phyloP scores from a whole-genome alignment of 2,797 vertebrate species.

The Rhinoraja longicauda region DNA sequence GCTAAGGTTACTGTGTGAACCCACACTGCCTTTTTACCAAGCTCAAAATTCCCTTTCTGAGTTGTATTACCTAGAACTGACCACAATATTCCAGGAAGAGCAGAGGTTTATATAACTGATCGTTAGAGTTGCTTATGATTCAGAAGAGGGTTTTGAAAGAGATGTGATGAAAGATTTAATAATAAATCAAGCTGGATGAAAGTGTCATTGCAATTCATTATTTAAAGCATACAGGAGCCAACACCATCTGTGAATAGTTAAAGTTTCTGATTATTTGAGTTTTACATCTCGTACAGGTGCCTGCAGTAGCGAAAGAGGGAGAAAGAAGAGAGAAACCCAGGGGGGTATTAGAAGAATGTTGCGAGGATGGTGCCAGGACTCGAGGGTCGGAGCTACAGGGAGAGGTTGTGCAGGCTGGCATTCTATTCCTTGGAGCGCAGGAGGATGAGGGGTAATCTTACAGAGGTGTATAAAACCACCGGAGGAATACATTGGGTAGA shows the following conservation, averaged over 20 bases:
- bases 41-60: background rate
- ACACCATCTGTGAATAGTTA: background rate
- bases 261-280: background rate
- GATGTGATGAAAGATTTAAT: constrained; percentile 26
- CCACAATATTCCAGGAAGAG: background rate
- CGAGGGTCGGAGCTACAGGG: too few relatives aligned
- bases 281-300: constrained; percentile 20
- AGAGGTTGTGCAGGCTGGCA: too few relatives aligned
- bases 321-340: background rate
- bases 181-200: background rate
- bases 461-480: too few relatives aligned
- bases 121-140: constrained; percentile 1
- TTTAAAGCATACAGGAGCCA: constrained; percentile 11
- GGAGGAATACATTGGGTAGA: too few relatives aligned
- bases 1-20: background rate
- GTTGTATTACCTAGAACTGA: background rate
- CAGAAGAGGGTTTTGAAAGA: background rate
- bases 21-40: background rate
- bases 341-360: background rate
- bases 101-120: constrained; percentile 10
- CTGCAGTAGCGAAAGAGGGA: background rate
- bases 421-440: too few relatives aligned
- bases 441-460: too few relatives aligned
- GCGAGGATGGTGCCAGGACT: too few relatives aligned
- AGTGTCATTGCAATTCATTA: constrained; percentile 9